Percentiles rank a stretch among this genome's conserved stretches.
phyloP scores from a whole-genome alignment of 2,113 vertebrate species.

The Phoenicopterus ruber region DNA sequence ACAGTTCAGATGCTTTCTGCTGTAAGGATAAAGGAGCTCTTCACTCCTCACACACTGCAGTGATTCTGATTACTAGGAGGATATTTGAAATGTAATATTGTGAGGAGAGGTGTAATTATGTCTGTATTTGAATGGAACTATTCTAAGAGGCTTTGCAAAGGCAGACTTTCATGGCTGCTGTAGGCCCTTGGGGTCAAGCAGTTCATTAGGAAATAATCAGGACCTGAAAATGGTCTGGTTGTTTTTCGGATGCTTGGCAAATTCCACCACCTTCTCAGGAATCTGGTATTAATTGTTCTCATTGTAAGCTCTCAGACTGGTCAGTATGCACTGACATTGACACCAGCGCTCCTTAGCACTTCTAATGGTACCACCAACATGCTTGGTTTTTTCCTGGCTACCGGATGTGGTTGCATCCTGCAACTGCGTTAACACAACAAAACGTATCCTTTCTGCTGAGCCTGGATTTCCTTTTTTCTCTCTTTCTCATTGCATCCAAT shows the following conservation, averaged over 20 bases:
- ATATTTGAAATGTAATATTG: conserved; percentile 35
- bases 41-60: conserved; percentile 47
- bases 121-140: conserved; percentile 43
- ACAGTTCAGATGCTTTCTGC: conserved; percentile 26
- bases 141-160: conserved; percentile 40
- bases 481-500: not conserved
- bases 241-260: conserved; percentile 17
- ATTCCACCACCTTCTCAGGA: conserved; percentile 23
- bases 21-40: conserved; percentile 58
- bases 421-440: not conserved
- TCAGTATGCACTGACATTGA: not conserved
- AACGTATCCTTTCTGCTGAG: not conserved
- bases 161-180: conserved; percentile 11
- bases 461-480: not conserved
- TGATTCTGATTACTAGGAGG: conserved; percentile 43
- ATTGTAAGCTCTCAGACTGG: not conserved
- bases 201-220: conserved; percentile 23
- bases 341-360: not conserved
- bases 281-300: not conserved
- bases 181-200: conserved; percentile 20
- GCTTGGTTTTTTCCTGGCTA: not conserved
- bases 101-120: conserved; percentile 56
- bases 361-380: not conserved
- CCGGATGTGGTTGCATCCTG: not conserved
- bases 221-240: conserved; percentile 15